Evolutionary conservation across 2,797 vertebrate species (phyloP), one percentile per base, ranked within the genome.

Genomic region (Ceryle rudis): DNA sequence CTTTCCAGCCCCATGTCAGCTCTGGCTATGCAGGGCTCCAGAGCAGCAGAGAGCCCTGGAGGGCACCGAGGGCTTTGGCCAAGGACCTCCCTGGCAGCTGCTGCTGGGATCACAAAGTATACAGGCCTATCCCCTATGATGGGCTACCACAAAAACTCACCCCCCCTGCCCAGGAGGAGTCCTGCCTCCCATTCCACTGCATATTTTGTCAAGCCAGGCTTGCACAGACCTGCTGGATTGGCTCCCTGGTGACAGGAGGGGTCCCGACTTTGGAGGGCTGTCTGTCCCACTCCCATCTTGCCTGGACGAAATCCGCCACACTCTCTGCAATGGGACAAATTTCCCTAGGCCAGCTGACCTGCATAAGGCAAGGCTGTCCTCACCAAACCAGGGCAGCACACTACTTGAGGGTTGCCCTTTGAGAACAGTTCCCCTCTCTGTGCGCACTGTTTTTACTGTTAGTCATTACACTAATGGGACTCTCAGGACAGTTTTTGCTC

Each of bases 141-240:
- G 26, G 47, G 8, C 29, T 79, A 55, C 28, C 8, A 14, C n/a
- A 79, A 65, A 71, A 69, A 33, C 5, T 12, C 26, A 11, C 6
- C 9, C 29, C 11, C 12, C 6, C 41, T 37, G 20, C 41, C n/a
- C 46, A 26, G 71, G 47, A 49, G 0, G 1, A 65, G 11, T 60
- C 65, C 57, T 82, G 25, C 9, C 14, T 12, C 44, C 37, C 15
- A 14, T 28, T 31, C 21, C 31, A 42, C 35, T 9, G 14, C 1
- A 0, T 35, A 31, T 84, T 94, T 65, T 65, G 31, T 83, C 47
- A 74, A 78, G 18, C 10, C 28, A 72, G 66, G 58, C 31, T 79
- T 49, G 79, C 23, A 47, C 39, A 65, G 71, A 41, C 29, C 54
- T 72, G 62, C 79, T 84, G 58, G 41, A 57, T 26, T 5, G 20